Percentiles rank a stretch among this genome's conserved stretches.
phyloP scores from a whole-genome alignment of 2,113 vertebrate species.

The Chlorodrepanis virens region DNA sequence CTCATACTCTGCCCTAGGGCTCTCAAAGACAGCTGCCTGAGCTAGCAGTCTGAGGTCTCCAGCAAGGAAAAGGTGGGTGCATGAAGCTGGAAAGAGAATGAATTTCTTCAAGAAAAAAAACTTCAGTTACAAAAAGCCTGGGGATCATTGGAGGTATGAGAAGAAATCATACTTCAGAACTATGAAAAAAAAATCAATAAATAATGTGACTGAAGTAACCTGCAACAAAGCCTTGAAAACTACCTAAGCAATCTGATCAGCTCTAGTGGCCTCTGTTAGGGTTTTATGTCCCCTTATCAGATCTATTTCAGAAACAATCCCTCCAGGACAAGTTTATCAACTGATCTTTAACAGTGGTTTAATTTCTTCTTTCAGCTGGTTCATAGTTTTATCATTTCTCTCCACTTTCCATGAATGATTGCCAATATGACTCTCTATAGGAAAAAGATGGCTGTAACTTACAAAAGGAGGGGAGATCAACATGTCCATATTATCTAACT shows the following conservation, averaged over 20 bases:
- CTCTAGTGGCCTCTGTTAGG: neutral
- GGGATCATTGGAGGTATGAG: neutral
- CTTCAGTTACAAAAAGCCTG: neutral
- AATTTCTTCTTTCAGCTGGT: slow-evolving; percentile 10
- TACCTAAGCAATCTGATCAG: neutral
- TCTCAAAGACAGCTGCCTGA: neutral
- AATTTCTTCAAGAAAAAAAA: neutral
- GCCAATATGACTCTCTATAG: neutral
- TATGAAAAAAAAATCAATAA: neutral
- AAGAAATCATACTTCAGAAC: neutral
- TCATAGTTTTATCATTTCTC: neutral
- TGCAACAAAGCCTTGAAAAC: neutral
- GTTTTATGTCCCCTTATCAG: neutral
- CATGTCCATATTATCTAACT: neutral
- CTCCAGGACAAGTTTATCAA: neutral
- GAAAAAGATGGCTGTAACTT: neutral
- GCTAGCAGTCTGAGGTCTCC: neutral
- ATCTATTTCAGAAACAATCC: neutral
- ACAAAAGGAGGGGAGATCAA: neutral
- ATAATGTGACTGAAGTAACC: neutral
- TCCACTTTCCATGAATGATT: neutral
- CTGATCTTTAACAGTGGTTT: neutral
- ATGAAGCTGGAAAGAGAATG: neutral
- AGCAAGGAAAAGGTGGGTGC: neutral
- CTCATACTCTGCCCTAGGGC: neutral